Base-by-base conservation (phyloP, 1,140 invertebrate genomes). In the Thalassaphorura encarpata region DNA sequence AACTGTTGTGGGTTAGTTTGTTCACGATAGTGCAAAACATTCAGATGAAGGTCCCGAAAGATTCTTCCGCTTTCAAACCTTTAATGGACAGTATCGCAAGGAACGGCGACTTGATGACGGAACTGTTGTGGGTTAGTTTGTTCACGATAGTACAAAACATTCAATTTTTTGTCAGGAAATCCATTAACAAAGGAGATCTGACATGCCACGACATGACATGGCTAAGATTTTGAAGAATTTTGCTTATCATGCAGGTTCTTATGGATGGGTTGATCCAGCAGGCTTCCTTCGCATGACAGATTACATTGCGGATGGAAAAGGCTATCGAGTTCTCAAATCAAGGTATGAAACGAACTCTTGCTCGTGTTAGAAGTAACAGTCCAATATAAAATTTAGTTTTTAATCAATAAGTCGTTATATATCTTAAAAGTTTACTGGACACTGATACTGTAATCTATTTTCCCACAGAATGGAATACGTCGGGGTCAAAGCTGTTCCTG, bases 71-170 rank as follows among this genome's bases (percentile, higher is more conserved):
- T 91, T 84, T 69, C 87, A 90, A 72, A 92, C 88, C 0, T 78
- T 84, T 60, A 89, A 84, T 69, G 87, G 87, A 2, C 87, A 92
- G 68, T 92, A 87, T 68, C 76, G 88, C 16, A 89, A 89, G 71
- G 87, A 90, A 68, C 85, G 87, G 69, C 76, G 87, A 49, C 73
- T 90, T 1, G 63, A 70, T 19, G 68, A 68, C 53, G 68, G 68
- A 11, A 71, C 69, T 1, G 72, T 77, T 65, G 60, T 72, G 73
- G 81, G 83, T 5, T 62, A 61, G 13, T 69, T 82, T 62, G 27
- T 13, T 11, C 15, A 49, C 26, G 23, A 21, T 26, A 28, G 21
- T 13, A 31, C 21, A 49, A 49, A n/a, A n/a, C n/a, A n/a, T 27
- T 49, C n/a, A 28, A 26, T 29, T 15, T 29, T 5, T 1, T 46